Conservation (phyloP, 1,140 invertebrate species). For the Bombus fervidus region DNA sequence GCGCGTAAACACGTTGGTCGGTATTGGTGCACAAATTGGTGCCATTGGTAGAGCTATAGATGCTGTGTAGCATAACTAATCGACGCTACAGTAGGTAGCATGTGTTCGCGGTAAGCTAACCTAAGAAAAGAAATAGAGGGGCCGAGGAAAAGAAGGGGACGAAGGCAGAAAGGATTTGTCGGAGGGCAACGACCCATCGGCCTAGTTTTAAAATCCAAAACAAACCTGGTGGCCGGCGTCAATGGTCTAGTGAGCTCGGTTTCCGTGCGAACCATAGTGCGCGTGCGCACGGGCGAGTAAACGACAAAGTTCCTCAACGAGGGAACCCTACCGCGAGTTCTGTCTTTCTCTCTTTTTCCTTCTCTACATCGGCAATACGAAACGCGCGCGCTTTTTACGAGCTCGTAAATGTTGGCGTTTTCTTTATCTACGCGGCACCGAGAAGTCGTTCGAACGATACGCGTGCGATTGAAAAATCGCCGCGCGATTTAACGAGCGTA, state of each 20-base stretch:
- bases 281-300: not conserved
- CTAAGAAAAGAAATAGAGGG: conserved; percentile 8
- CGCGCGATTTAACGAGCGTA: conserved; percentile 59
- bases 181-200: conserved; percentile 72
- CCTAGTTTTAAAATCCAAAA: conserved; percentile 80
- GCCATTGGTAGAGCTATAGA: no score
- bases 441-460: conserved; percentile 47
- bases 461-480: conserved; percentile 62
- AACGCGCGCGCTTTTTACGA: conserved; percentile 65
- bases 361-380: not conserved
- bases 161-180: conserved; percentile 6
- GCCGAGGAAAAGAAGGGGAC: conserved; percentile 25
- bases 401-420: conserved; percentile 69
- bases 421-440: conserved; percentile 70
- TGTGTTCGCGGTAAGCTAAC: conserved; percentile 57
- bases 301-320: not conserved
- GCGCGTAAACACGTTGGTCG: no score
- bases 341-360: not conserved
- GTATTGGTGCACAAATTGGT: no score
- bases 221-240: conserved; percentile 64
- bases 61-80: no score
- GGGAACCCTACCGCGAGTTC: not conserved
- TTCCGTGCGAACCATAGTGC: not conserved
- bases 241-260: conserved; percentile 26
- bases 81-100: conserved; percentile 28